Percentiles rank a stretch among this genome's conserved stretches.
Conservation (phyloP, 1,140 invertebrate genomes). For the Ceratosolen solmsi region DNA sequence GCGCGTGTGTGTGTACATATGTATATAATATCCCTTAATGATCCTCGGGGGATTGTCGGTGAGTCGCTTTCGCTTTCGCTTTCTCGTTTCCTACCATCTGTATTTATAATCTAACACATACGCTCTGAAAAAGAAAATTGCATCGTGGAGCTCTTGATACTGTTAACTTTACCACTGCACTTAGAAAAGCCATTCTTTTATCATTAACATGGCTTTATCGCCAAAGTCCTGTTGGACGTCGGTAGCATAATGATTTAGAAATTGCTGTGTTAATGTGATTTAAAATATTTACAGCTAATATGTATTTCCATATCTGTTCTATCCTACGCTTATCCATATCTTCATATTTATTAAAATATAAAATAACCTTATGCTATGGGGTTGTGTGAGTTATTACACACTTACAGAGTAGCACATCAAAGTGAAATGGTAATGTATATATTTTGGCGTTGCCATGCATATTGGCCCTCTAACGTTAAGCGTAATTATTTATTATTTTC, state of each 20-base stretch:
- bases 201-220: not conserved
- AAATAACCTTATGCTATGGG: too few species aligned
- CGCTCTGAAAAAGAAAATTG: not conserved
- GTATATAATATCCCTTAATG: conserved; percentile 7
- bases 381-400: too few species aligned
- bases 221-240: not conserved
- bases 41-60: not conserved
- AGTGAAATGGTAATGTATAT: too few species aligned
- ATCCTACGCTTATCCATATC: not conserved
- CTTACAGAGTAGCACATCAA: too few species aligned
- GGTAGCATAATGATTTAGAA: not conserved
- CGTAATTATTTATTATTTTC: too few species aligned
- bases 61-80: conserved; percentile 8
- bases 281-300: not conserved
- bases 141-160: not conserved
- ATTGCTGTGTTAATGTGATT: not conserved
- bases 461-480: too few species aligned
- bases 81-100: not conserved
- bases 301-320: not conserved
- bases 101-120: not conserved
- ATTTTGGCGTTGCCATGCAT: too few species aligned
- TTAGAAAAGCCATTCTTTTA: not conserved
- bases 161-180: not conserved
- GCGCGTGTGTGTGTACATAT: too few species aligned
- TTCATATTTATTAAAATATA: too few species aligned